A percentile compares a stretch with the other conserved stretches of the same genome.
Evolutionary conservation across 2,113 vertebrate species (phyloP).

Genomic region (Telmatochromis sp.): DNA sequence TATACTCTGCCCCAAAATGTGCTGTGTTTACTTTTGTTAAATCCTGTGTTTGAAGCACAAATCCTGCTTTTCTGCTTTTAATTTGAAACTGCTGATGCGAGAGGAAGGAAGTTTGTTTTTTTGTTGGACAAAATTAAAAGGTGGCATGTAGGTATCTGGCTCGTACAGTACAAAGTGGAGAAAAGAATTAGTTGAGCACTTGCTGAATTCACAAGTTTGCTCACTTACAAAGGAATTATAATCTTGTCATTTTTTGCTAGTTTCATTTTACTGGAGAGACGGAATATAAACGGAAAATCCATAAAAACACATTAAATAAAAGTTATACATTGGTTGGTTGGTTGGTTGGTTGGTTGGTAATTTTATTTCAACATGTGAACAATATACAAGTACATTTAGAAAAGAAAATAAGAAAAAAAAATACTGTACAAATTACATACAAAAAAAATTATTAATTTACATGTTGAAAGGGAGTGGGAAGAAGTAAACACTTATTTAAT

Average conservation of each 20-base stretch:
- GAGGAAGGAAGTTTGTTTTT: neutral
- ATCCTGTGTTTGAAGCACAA: neutral
- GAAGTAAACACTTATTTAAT: no score
- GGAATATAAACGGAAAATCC: neutral
- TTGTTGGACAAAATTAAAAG: neutral
- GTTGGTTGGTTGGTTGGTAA: no score
- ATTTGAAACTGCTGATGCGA: neutral
- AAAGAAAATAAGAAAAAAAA: no score
- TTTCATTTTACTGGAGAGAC: neutral
- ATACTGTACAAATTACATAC: no score
- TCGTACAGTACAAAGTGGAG: neutral
- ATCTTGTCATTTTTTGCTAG: neutral
- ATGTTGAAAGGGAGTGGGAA: no score
- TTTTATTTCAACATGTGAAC: no score
- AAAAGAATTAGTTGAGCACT: neutral
- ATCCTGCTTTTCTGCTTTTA: neutral
- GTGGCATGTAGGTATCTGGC: neutral
- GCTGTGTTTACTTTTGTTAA: neutral
- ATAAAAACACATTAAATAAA: neutral
- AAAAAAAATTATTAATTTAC: no score
- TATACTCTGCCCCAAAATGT: neutral
- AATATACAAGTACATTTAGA: no score
- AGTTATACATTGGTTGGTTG: neutral
- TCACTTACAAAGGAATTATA: neutral
- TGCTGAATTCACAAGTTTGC: neutral